phyloP scores from a whole-genome alignment of 2,888 invertebrate genomes.

The Vannuccia rotundouncinata region DNA sequence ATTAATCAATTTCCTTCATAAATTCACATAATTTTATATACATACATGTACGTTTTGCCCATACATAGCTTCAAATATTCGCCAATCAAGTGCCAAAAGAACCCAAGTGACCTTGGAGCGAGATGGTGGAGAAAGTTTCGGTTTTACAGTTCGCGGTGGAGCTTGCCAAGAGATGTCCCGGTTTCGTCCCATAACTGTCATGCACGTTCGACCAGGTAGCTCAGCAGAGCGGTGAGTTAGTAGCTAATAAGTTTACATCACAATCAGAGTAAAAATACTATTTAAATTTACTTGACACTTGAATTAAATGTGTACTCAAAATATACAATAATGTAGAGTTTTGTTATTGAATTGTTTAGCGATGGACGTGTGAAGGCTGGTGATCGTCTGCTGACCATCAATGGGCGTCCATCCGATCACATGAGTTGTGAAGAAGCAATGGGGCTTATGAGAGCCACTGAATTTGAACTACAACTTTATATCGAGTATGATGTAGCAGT shows the following conservation, averaged over 20 bases:
- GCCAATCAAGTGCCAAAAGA: background rate
- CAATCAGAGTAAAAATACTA: too few species aligned
- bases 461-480: background rate
- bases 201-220: conserved; percentile 62
- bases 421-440: background rate
- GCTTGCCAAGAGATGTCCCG: conserved; percentile 62
- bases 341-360: too few species aligned
- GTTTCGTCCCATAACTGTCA: conserved; percentile 72
- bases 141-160: conserved; percentile 78
- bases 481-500: background rate
- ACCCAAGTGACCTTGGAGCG: conserved; percentile 47
- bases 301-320: too few species aligned
- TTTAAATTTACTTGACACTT: too few species aligned
- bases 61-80: background rate
- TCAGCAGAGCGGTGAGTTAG: conserved; percentile 61
- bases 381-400: conserved; percentile 1
- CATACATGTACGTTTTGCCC: background rate
- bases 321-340: too few species aligned
- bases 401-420: background rate
- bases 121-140: conserved; percentile 74
- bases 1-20: background rate
- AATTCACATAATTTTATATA: background rate
- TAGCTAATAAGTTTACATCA: too few species aligned
- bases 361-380: conserved; percentile 8
- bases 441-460: conserved; percentile 11